Base-by-base conservation (phyloP, 2,888 invertebrate genomes). In the Lypha dubia region DNA sequence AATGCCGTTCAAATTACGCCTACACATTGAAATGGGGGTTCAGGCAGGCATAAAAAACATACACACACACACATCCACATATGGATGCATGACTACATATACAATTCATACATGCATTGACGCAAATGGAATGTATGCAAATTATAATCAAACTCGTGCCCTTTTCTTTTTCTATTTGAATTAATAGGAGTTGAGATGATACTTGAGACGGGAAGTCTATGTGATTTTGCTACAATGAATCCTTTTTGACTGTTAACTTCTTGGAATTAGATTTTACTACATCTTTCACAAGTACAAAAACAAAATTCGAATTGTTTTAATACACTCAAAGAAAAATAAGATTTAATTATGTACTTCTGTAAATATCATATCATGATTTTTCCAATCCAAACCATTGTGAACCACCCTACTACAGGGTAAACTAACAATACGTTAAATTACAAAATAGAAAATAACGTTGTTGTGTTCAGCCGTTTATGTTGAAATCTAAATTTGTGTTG, bases 171-270 rank as follows among this genome's bases (percentile, higher is more conserved):
- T 38, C 62, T 35, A 4, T 75, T 41, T 28, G 28, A 38, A 63
- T 56, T 35, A 28, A 49, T 71, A 75, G 63, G 53, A 70, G 44
- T 56, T 62, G 28, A 20, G 68, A 51, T 62, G 65, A 60, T 73
- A 77, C 83, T 83, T 83, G 83, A 83, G 77, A 77, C 83, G 67
- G 35, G 35, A 44, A 51, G 24, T 62, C 44, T 24, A 56, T 65
- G 20, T 62, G 44, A 53, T 67, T 73, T 44, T 53, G 73, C 46
- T 32, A 67, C 60, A 82, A 82, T 77, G 83, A 83, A 77, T 73
- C 73, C 71, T 71, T 77, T 60, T 60, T 77, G 32, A 70, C 68
- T 32, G 38, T 17, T 51, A 67, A 51, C 20, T 67, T 58, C 73
- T 67, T 67, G 65, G 15, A 9, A 20, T 58, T 22, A 4, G 20